These are phyloP conservation scores for Prunella himalayana DNA, from an alignment of 2,113 vertebrate genomes.

Conservation along the genomic window DNA sequence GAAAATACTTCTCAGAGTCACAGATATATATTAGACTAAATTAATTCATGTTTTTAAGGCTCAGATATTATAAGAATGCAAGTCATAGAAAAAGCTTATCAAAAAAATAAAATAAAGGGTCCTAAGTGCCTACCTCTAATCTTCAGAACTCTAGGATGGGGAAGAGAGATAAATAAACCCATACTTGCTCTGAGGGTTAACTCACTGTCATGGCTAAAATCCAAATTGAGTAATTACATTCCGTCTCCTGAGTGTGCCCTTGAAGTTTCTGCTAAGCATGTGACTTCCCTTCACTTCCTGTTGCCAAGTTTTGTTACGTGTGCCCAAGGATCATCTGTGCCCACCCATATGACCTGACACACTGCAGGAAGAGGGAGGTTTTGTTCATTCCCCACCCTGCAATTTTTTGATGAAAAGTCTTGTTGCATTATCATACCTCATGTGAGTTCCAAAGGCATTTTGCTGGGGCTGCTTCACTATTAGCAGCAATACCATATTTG, in stretches of 20 bases:
- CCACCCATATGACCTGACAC: neutral
- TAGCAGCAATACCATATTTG: neutral
- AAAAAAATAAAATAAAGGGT: constrained; percentile 4
- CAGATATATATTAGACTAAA: neutral
- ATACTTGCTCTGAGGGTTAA: constrained; percentile 45
- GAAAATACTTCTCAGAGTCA: neutral
- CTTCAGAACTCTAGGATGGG: neutral
- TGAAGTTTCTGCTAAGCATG: constrained; percentile 53
- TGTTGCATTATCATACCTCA: neutral
- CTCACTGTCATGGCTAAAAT: constrained; percentile 54
- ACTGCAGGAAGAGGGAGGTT: neutral
- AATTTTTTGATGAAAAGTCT: neutral
- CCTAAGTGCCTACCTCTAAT: constrained; percentile 12
- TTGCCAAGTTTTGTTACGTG: neutral
- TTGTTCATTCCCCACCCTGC: neutral
- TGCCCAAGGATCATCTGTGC: neutral
- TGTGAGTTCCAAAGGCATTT: neutral
- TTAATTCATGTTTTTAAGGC: neutral
- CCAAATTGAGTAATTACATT: constrained; percentile 62
- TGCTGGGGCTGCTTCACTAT: neutral
- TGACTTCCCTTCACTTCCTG: constrained; percentile 54
- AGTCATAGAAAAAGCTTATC: neutral
- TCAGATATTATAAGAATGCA: neutral
- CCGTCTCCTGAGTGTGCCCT: constrained; percentile 32
- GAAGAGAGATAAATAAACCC: constrained; percentile 43